Percentiles rank a stretch among this genome's conserved stretches.
These are phyloP conservation scores for Aegypius monachus DNA, from an alignment of 2,113 vertebrate genomes.

Conservation along the genomic window DNA sequence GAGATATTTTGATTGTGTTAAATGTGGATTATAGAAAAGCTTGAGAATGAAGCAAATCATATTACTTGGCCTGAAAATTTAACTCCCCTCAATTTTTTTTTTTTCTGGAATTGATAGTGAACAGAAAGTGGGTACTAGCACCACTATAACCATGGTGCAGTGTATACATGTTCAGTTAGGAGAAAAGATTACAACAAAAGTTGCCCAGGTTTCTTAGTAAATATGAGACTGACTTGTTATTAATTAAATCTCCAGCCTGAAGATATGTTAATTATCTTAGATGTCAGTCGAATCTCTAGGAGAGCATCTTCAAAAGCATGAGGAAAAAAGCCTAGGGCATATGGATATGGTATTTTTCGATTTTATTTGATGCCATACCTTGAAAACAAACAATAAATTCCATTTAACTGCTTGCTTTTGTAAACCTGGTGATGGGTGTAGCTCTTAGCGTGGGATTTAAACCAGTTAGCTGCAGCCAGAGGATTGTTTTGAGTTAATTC, in stretches of 20 bases:
- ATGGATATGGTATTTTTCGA: background rate
- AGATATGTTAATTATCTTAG: background rate
- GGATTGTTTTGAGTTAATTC: background rate
- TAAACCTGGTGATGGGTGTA: background rate
- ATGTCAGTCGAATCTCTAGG: background rate
- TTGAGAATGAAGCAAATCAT: background rate
- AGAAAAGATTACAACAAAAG: background rate
- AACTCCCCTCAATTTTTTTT: background rate
- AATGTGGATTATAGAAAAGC: background rate
- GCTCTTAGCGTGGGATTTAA: background rate
- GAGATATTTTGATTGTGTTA: background rate
- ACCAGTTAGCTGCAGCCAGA: background rate
- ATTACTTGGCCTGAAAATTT: background rate
- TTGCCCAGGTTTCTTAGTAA: background rate
- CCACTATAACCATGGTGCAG: background rate
- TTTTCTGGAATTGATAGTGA: background rate
- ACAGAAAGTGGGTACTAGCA: background rate
- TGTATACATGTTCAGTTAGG: background rate
- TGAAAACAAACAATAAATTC: slow-evolving; percentile 1
- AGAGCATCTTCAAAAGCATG: slow-evolving; percentile 9
- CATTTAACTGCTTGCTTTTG: background rate
- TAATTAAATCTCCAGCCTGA: slow-evolving; percentile 4
- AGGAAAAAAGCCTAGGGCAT: background rate
- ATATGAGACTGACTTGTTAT: background rate
- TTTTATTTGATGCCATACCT: background rate